Conservation (phyloP, 2,888 invertebrate species). For the Dynastes maya region DNA sequence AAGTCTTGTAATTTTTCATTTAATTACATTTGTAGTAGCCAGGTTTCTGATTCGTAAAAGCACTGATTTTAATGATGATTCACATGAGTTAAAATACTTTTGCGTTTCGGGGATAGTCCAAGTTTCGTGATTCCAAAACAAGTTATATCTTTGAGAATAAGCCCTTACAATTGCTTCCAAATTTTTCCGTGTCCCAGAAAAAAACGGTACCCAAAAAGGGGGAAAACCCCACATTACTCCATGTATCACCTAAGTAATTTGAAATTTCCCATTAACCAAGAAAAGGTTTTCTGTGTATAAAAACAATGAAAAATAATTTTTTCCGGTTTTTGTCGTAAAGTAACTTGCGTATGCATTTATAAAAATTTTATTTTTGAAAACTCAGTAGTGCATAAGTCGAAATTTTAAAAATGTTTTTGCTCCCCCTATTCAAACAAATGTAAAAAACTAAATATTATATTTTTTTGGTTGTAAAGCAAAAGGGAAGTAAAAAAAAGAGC, state of each 20-base stretch:
- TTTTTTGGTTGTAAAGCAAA: conserved; percentile 64
- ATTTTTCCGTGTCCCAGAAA: neutral
- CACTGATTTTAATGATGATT: no score
- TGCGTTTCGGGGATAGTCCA: no score
- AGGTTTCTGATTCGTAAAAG: no score
- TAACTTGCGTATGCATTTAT: conserved; percentile 31
- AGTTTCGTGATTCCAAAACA: no score
- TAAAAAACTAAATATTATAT: conserved; percentile 64
- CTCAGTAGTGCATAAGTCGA: conserved; percentile 41
- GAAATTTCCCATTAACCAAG: no score
- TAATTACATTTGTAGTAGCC: no score
- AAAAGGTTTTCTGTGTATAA: neutral
- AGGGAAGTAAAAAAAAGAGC: conserved; percentile 59
- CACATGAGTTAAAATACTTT: no score
- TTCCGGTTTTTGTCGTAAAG: conserved; percentile 35
- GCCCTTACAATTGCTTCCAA: neutral
- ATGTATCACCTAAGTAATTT: no score
- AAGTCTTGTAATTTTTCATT: no score
- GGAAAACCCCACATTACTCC: no score
- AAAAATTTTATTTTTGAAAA: conserved; percentile 47
- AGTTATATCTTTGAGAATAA: no score
- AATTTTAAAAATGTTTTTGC: conserved; percentile 43
- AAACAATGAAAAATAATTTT: conserved; percentile 26
- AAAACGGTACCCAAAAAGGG: neutral
- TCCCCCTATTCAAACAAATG: conserved; percentile 57